phyloP scores from a whole-genome alignment of 2,888 invertebrate species.

The Mimachlamys varia region DNA sequence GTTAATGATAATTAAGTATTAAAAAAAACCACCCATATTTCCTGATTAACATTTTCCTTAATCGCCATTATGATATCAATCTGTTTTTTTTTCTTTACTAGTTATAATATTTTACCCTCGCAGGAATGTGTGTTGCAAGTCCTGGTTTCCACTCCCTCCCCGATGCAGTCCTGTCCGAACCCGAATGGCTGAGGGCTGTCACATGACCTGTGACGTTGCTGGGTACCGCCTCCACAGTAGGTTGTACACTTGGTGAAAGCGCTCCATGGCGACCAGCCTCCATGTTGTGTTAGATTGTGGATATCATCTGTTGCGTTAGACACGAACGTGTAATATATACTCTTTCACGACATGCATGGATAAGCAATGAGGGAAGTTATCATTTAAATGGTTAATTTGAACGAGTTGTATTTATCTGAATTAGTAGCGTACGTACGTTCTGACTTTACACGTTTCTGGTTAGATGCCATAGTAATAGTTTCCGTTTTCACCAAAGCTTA shows the following conservation, averaged over 20 bases:
- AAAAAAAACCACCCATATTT: no score
- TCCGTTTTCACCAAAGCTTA: no score
- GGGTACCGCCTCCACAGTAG: conserved; percentile 88
- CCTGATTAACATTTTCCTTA: no score
- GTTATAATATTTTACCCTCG: conserved; percentile 81
- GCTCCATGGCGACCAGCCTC: conserved; percentile 85
- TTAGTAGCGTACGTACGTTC: no score
- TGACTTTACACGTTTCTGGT: no score
- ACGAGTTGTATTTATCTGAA: not conserved
- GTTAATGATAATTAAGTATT: no score
- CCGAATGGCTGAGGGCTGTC: conserved; percentile 78
- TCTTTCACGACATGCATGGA: not conserved
- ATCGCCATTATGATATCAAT: no score
- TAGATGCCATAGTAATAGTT: no score
- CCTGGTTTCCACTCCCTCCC: conserved; percentile 85
- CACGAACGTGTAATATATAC: conserved; percentile 19
- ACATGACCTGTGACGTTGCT: conserved; percentile 84
- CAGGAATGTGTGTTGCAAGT: conserved; percentile 90
- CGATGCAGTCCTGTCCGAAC: conserved; percentile 82
- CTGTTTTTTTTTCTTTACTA: not conserved
- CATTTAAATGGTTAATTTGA: not conserved
- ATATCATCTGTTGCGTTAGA: conserved; percentile 28
- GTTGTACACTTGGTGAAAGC: conserved; percentile 87
- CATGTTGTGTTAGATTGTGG: conserved; percentile 65
- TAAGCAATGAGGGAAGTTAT: not conserved